These are phyloP conservation scores for Marcusenius ussheri DNA, from an alignment of 2,113 vertebrate species.

Conservation along the genomic window DNA sequence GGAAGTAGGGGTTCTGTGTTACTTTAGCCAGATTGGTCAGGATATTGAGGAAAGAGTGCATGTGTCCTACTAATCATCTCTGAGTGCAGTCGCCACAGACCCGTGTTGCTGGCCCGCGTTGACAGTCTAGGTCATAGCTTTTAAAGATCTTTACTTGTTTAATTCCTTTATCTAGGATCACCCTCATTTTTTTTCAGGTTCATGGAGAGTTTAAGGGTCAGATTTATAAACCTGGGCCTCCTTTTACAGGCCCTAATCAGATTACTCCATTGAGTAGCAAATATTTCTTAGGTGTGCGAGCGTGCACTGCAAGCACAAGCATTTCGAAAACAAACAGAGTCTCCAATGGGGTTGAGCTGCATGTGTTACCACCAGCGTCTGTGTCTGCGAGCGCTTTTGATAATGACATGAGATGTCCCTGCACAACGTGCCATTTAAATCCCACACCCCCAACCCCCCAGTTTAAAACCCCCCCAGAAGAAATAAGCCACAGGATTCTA, in stretches of 20 bases:
- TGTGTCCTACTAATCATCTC: background rate
- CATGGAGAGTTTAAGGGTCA: slow-evolving; percentile 31
- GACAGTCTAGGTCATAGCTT: slow-evolving; percentile 7
- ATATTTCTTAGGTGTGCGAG: background rate
- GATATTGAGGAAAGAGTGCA: slow-evolving; percentile 14
- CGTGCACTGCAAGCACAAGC: background rate
- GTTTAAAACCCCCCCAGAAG: background rate
- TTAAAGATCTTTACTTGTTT: background rate
- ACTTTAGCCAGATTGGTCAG: slow-evolving; percentile 18
- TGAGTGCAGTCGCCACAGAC: background rate
- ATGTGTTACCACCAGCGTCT: background rate
- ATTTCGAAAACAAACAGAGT: background rate
- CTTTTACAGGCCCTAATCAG: slow-evolving; percentile 17
- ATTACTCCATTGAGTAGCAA: slow-evolving; percentile 23
- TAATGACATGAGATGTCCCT: slow-evolving; percentile 7
- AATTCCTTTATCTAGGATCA: slow-evolving; percentile 13
- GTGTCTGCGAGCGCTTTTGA: background rate
- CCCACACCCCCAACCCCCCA: background rate
- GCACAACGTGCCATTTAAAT: background rate
- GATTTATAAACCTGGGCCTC: slow-evolving; percentile 10
- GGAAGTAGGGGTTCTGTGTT: background rate
- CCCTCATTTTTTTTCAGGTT: slow-evolving; percentile 26
- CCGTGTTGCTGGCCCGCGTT: background rate
- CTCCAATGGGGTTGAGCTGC: background rate
- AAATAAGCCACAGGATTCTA: slow-evolving; percentile 31